phyloP scores from a whole-genome alignment of 2,113 vertebrate genomes.

The Gallinago jamesoni region DNA sequence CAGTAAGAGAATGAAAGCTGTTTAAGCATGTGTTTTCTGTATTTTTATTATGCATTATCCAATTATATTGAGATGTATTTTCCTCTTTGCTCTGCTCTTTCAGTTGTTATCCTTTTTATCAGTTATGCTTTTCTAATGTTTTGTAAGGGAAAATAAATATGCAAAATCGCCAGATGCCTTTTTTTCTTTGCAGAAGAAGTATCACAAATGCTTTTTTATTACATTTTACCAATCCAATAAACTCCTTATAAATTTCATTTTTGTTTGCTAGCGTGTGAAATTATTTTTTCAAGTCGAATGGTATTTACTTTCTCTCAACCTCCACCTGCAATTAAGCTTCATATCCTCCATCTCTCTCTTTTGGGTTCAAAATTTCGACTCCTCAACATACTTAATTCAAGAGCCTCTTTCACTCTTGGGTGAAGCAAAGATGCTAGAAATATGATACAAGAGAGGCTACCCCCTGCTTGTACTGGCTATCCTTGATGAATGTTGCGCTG shows the following conservation, averaged over 20 bases:
- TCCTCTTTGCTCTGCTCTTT: constrained; percentile 69
- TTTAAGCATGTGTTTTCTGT: constrained; percentile 73
- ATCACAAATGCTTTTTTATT: constrained; percentile 74
- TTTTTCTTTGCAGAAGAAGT: constrained; percentile 72
- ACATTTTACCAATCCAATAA: constrained; percentile 72
- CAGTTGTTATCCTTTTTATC: constrained; percentile 65
- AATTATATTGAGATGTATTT: constrained; percentile 71
- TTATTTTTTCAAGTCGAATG: constrained; percentile 63
- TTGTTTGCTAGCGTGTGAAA: constrained; percentile 62
- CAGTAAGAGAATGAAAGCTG: constrained; percentile 64
- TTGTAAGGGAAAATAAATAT: constrained; percentile 74
- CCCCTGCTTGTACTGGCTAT: neutral
- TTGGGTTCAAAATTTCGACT: neutral
- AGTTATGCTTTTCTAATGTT: constrained; percentile 71
- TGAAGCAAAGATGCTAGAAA: neutral
- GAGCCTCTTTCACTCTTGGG: neutral
- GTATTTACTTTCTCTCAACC: constrained; percentile 46
- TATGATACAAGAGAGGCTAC: neutral
- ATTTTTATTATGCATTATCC: constrained; percentile 73
- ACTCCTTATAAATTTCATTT: constrained; percentile 66
- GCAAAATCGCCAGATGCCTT: constrained; percentile 70
- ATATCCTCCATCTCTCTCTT: neutral
- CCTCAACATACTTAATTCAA: neutral
- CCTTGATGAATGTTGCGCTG: neutral
- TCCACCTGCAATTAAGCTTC: constrained; percentile 25